Conservation (phyloP, 2,113 vertebrate genomes). For the Pachycephala philippinensis region DNA sequence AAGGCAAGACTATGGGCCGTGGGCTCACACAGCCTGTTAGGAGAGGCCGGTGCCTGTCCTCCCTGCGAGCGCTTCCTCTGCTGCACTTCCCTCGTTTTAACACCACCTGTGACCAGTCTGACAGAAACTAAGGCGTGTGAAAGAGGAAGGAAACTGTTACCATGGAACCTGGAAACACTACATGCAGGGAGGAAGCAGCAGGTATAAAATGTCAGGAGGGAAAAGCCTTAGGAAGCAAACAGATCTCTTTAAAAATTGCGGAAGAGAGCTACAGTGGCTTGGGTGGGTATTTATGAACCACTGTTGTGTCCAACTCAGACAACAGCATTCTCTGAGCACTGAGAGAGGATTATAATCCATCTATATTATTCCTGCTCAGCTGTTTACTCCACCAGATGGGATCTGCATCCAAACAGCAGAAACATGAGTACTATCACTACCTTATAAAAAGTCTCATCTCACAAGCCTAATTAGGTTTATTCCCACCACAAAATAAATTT, state of each 20-base stretch:
- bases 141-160: neutral
- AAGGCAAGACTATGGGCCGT: neutral
- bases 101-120: neutral
- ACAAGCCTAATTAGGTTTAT: neutral
- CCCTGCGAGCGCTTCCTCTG: fast-evolving
- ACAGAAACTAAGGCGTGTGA: fast-evolving
- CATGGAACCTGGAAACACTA: neutral
- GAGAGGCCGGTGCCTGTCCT: fast-evolving
- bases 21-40: neutral
- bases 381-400: neutral
- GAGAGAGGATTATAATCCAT: neutral
- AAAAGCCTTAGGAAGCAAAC: neutral
- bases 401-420: neutral
- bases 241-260: neutral
- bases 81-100: fast-evolving
- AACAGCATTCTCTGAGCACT: neutral
- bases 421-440: neutral
- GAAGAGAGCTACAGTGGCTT: neutral
- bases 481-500: neutral
- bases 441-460: neutral
- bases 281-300: neutral
- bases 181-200: neutral
- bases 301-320: neutral
- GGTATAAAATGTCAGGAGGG: neutral
- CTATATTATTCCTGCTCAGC: neutral